These are phyloP conservation scores for Philotrypesis tridentata DNA, from an alignment of 1,140 invertebrate species.

Conservation along the genomic window DNA sequence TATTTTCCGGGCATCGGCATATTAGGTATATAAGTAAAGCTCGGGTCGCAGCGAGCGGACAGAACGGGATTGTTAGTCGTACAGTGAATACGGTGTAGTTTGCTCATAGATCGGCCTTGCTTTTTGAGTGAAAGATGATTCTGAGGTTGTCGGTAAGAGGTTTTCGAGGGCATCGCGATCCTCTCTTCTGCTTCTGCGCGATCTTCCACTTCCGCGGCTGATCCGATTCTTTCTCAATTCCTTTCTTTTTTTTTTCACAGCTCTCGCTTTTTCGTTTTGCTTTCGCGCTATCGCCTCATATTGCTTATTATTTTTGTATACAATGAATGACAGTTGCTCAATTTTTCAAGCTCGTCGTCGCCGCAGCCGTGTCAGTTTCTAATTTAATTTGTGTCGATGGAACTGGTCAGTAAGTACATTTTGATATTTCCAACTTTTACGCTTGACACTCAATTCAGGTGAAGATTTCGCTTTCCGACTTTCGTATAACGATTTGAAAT, in stretches of 20 bases:
- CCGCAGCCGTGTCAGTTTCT: constrained; percentile 46
- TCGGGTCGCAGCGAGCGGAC: neutral
- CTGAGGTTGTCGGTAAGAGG: constrained; percentile 51
- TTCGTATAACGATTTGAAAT: too few species aligned
- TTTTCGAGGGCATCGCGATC: too few species aligned
- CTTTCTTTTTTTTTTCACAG: too few species aligned
- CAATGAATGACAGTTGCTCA: neutral
- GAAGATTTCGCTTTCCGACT: too few species aligned
- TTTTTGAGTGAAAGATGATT: constrained; percentile 23
- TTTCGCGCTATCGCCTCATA: neutral
- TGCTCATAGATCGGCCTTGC: neutral
- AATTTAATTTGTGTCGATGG: constrained; percentile 36
- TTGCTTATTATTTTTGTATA: neutral
- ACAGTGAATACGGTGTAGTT: neutral
- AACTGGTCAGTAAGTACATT: constrained; percentile 57
- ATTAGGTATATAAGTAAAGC: constrained; percentile 43
- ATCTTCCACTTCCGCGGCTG: too few species aligned
- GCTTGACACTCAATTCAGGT: too few species aligned
- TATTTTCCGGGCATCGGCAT: constrained; percentile 11
- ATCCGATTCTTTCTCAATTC: too few species aligned
- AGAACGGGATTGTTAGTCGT: neutral
- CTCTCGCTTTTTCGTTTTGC: neutral
- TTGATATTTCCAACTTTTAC: neutral
- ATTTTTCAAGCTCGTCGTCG: constrained; percentile 50
- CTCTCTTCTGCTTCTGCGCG: too few species aligned